These are phyloP conservation scores for Halcyon senegalensis DNA, from an alignment of 2,113 vertebrate genomes.

Conservation along the genomic window DNA sequence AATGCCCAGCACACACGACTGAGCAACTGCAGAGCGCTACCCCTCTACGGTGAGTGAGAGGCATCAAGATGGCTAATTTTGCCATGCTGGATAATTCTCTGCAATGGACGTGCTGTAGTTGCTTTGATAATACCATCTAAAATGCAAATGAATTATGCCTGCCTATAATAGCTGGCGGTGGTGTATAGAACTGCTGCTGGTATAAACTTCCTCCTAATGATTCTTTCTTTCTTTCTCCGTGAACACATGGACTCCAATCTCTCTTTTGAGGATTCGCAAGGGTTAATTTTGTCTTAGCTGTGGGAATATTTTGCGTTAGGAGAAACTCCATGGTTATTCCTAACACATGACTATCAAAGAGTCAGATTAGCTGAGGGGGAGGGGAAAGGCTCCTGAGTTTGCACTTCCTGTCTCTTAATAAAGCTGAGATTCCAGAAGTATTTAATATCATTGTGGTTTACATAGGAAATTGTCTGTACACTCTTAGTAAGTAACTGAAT, in stretches of 20 bases:
- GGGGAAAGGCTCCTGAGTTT: slow-evolving; percentile 70
- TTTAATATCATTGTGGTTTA: slow-evolving; percentile 80
- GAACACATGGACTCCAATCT: not conserved
- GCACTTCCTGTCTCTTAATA: slow-evolving; percentile 79
- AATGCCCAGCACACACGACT: not conserved
- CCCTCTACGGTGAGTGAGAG: not conserved
- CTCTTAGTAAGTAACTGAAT: slow-evolving; percentile 71
- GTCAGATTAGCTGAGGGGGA: slow-evolving; percentile 71
- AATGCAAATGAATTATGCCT: slow-evolving; percentile 62
- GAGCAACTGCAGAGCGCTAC: not conserved
- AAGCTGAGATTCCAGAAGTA: slow-evolving; percentile 77
- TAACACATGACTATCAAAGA: slow-evolving; percentile 80
- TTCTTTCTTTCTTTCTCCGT: not conserved
- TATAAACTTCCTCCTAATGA: slow-evolving; percentile 40
- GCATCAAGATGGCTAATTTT: slow-evolving; percentile 49
- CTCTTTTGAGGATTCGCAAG: slow-evolving; percentile 42
- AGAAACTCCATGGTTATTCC: slow-evolving; percentile 76
- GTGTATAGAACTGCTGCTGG: not conserved
- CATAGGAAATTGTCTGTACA: slow-evolving; percentile 77
- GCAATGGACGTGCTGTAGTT: not conserved
- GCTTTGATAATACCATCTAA: slow-evolving; percentile 53
- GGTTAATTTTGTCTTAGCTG: slow-evolving; percentile 76
- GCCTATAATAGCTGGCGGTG: not conserved
- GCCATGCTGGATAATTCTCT: slow-evolving; percentile 3
- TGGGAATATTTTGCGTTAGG: slow-evolving; percentile 71